A percentile compares a stretch with the other conserved stretches of the same genome.
Conservation (phyloP, 2,113 vertebrate species). For the Typhlomys cinereus region DNA sequence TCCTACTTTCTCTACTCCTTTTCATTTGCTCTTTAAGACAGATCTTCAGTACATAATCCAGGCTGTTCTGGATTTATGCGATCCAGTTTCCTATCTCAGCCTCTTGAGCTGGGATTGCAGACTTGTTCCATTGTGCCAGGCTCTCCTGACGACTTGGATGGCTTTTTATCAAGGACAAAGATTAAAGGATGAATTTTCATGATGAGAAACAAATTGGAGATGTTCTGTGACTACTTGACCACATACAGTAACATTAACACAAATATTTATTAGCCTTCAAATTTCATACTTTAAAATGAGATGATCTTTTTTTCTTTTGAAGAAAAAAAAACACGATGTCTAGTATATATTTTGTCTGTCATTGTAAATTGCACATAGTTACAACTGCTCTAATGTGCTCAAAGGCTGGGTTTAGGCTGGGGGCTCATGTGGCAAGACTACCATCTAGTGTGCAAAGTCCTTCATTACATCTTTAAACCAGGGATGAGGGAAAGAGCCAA, state of each 20-base stretch:
- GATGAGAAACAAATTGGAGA: neutral
- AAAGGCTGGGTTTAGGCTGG: accelerated
- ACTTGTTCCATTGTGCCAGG: too few relatives aligned
- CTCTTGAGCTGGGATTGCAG: neutral
- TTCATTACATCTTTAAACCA: constrained; percentile 54
- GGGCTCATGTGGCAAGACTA: constrained; percentile 19
- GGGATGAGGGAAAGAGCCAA: neutral
- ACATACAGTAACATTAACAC: neutral
- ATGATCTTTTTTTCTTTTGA: neutral
- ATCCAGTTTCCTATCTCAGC: neutral
- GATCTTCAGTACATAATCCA: too few relatives aligned
- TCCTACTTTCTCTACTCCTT: too few relatives aligned
- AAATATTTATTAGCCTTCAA: neutral
- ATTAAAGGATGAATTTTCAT: neutral
- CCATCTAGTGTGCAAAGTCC: constrained; percentile 27
- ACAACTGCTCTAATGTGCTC: neutral
- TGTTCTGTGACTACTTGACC: neutral
- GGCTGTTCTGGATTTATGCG: neutral
- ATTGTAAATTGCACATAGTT: neutral
- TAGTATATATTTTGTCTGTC: neutral
- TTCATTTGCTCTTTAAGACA: neutral
- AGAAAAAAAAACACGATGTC: neutral
- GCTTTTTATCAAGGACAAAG: neutral
- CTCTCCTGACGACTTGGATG: neutral
- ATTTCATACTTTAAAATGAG: neutral